These are phyloP conservation scores for Drosophila ogumai DNA, from an alignment of 1,140 invertebrate species.

Conservation along the genomic window DNA sequence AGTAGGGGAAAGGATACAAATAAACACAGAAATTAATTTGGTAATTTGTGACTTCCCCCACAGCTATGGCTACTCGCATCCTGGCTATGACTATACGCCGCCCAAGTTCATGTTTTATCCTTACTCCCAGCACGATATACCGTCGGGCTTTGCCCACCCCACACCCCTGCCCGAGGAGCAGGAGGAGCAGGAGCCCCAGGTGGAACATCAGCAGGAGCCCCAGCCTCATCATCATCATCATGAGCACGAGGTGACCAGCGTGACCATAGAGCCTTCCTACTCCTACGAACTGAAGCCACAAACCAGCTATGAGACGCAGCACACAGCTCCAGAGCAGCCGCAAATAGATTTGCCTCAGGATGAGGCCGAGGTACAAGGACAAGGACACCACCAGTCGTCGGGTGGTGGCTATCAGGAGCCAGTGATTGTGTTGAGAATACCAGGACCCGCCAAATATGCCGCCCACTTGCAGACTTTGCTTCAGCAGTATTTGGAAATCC, in stretches of 20 bases:
- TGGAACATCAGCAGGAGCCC: conserved; percentile 16
- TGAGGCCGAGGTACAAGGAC: conserved; percentile 8
- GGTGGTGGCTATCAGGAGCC: conserved; percentile 71
- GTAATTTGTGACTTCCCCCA: neutral
- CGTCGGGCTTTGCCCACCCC: conserved; percentile 29
- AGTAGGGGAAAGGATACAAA: conserved; percentile 1
- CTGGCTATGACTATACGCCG: conserved; percentile 74
- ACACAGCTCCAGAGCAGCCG: conserved; percentile 56
- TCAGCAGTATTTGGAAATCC: conserved; percentile 83
- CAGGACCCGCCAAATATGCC: conserved; percentile 82
- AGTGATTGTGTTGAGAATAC: conserved; percentile 80
- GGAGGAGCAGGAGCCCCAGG: conserved; percentile 21
- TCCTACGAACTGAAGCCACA: conserved; percentile 83
- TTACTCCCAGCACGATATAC: conserved; percentile 81
- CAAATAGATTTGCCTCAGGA: conserved; percentile 76
- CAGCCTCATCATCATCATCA: conserved; percentile 17
- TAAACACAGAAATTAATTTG: too few species aligned
- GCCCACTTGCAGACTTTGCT: conserved; percentile 79
- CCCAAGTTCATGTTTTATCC: conserved; percentile 84
- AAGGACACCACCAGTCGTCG: conserved; percentile 2
- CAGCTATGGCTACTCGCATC: conserved; percentile 79
- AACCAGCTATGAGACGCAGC: conserved; percentile 68
- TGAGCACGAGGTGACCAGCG: conserved; percentile 66
- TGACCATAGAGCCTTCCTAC: conserved; percentile 82
- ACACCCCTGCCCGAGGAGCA: conserved; percentile 30